A percentile compares a stretch with the other conserved stretches of the same genome.
phyloP scores from a whole-genome alignment of 37 sponge, comb jelly and placozoan species.

The Aplysina aerophoba region DNA sequence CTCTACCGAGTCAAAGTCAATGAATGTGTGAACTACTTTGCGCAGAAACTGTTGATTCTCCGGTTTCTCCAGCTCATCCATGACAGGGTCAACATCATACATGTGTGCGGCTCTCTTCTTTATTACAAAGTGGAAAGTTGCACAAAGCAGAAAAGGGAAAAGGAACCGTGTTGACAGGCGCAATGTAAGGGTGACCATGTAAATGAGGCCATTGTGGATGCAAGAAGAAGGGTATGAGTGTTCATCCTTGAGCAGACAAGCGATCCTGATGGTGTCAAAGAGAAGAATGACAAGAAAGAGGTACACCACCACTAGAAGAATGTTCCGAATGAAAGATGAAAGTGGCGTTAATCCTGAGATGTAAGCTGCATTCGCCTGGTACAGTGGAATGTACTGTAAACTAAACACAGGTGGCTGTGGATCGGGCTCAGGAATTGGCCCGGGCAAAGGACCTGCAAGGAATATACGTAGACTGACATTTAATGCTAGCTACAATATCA shows the following conservation, averaged over 20 bases:
- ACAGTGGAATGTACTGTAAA: too few species aligned
- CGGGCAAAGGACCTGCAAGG: too few species aligned
- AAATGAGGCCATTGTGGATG: constrained; percentile 18
- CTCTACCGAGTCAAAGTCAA: neutral
- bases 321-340: too few species aligned
- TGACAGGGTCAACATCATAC: neutral
- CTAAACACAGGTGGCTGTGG: too few species aligned
- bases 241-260: constrained; percentile 1
- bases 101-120: neutral
- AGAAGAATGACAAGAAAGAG: neutral
- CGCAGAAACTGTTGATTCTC: neutral
- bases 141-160: constrained; percentile 3
- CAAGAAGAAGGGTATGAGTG: constrained; percentile 7
- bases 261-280: neutral
- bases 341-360: too few species aligned
- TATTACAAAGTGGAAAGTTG: constrained; percentile 6
- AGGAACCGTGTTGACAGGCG: neutral
- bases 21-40: neutral
- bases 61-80: neutral
- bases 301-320: constrained; percentile 9
- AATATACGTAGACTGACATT: too few species aligned
- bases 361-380: too few species aligned
- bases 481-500: too few species aligned
- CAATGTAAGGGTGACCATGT: neutral
- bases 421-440: too few species aligned